phyloP scores from a whole-genome alignment of 1,140 invertebrate species.

The Stenopsyche tienmushanensis region DNA sequence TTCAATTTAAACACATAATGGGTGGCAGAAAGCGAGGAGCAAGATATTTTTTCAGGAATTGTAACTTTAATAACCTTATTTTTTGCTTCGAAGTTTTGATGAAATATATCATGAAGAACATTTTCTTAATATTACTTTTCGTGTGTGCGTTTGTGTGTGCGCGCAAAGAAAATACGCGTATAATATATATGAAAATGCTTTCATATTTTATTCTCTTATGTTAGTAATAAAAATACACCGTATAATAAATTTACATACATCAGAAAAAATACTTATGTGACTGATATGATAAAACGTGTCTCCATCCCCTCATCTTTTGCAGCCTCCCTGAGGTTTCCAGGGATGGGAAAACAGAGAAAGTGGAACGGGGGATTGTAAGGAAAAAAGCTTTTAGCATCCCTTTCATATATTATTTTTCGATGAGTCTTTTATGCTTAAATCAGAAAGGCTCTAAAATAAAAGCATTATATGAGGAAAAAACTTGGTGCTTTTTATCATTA shows the following conservation, averaged over 20 bases:
- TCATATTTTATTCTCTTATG: slow-evolving; percentile 22
- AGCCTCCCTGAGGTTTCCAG: slow-evolving; percentile 6
- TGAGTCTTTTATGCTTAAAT: slow-evolving; percentile 23
- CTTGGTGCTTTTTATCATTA: neutral
- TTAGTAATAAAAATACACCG: slow-evolving; percentile 24
- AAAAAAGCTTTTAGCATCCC: slow-evolving; percentile 37
- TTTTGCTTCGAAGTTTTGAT: too few relatives aligned
- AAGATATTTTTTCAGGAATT: too few relatives aligned
- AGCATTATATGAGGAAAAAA: neutral
- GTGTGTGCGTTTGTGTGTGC: too few relatives aligned
- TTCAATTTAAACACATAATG: too few relatives aligned
- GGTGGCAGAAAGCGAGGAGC: too few relatives aligned
- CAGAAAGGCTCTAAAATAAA: slow-evolving; percentile 20
- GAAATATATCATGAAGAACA: too few relatives aligned
- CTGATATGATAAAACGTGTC: slow-evolving; percentile 29
- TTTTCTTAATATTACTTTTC: too few relatives aligned
- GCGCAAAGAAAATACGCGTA: slow-evolving; percentile 10
- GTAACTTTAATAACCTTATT: too few relatives aligned
- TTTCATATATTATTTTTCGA: slow-evolving; percentile 36
- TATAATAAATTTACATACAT: slow-evolving; percentile 30
- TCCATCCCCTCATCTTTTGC: slow-evolving; percentile 6
- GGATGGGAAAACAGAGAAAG: slow-evolving; percentile 4
- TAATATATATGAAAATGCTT: slow-evolving; percentile 14
- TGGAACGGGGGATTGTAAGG: slow-evolving; percentile 18
- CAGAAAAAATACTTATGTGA: slow-evolving; percentile 27